Percentiles rank a stretch among this genome's conserved stretches.
Evolutionary conservation across 1,140 invertebrate species (phyloP).

Genomic region (Cephus cinctus): DNA sequence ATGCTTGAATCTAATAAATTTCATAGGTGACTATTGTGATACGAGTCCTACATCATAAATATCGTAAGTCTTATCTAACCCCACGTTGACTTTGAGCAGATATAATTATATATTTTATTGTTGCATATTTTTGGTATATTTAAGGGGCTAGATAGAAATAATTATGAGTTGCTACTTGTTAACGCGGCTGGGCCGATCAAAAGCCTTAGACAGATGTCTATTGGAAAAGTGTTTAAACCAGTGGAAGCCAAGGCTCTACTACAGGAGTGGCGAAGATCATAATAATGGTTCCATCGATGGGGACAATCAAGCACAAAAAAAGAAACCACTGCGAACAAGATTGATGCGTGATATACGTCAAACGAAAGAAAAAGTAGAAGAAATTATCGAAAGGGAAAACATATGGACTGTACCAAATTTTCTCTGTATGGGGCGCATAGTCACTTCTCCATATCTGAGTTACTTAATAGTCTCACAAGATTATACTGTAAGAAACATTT

Average conservation of each 20-base stretch:
- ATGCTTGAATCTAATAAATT: too few species aligned
- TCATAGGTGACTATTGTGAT: too few species aligned
- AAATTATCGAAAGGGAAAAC: slow-evolving; percentile 71
- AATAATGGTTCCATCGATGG: slow-evolving; percentile 25
- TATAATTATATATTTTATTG: too few species aligned
- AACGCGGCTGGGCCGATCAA: slow-evolving; percentile 19
- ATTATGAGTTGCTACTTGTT: slow-evolving; percentile 33
- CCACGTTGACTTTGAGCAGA: too few species aligned
- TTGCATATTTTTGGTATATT: too few species aligned
- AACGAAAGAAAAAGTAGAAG: slow-evolving; percentile 44
- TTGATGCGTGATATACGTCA: slow-evolving; percentile 39
- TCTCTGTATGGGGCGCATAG: slow-evolving; percentile 80
- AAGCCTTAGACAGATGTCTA: slow-evolving; percentile 28
- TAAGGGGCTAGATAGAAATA: too few species aligned
- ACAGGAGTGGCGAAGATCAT: slow-evolving; percentile 29
- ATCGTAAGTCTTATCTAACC: too few species aligned
- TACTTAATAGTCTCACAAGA: slow-evolving; percentile 79
- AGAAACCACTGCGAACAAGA: slow-evolving; percentile 34
- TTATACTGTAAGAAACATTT: slow-evolving; percentile 58
- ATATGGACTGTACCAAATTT: slow-evolving; percentile 92
- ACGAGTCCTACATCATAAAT: too few species aligned
- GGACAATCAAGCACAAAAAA: slow-evolving; percentile 22
- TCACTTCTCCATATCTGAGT: slow-evolving; percentile 81
- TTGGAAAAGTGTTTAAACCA: slow-evolving; percentile 38
- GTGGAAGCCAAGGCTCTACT: slow-evolving; percentile 32